Percentiles rank a stretch among this genome's conserved stretches.
These are phyloP conservation scores for Anorthoa munda DNA, from an alignment of 2,888 invertebrate genomes.

Conservation along the genomic window DNA sequence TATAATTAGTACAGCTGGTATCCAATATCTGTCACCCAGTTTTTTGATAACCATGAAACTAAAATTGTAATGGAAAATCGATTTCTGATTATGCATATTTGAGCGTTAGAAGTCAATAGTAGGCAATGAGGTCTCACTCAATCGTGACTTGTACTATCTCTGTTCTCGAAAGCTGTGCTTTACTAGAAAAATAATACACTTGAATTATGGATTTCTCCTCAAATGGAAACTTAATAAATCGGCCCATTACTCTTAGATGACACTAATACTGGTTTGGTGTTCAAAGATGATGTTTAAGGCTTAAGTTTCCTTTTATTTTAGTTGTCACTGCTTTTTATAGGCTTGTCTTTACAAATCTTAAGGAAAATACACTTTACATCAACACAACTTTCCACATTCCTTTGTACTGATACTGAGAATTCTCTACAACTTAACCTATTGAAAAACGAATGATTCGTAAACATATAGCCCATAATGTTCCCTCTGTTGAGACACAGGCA, in stretches of 20 bases:
- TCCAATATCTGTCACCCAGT: slow-evolving; percentile 23
- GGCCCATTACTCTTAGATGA: not conserved
- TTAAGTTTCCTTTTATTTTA: not conserved
- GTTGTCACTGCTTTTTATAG: not conserved
- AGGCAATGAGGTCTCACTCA: slow-evolving; percentile 39
- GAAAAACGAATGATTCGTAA: not conserved
- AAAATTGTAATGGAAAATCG: slow-evolving; percentile 36
- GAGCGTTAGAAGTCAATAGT: slow-evolving; percentile 30
- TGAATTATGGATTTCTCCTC: slow-evolving; percentile 26
- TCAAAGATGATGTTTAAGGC: not conserved
- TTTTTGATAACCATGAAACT: slow-evolving; percentile 25
- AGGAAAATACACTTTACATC: not conserved
- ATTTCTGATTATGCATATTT: slow-evolving; percentile 44
- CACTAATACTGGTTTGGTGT: slow-evolving; percentile 2
- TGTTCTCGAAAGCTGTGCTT: slow-evolving; percentile 8
- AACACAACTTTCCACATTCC: not conserved
- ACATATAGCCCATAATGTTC: not conserved
- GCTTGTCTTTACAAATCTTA: not conserved
- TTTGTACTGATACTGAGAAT: not conserved
- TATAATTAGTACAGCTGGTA: slow-evolving; percentile 2
- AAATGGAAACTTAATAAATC: slow-evolving; percentile 20
- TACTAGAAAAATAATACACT: slow-evolving; percentile 15
- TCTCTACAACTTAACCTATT: not conserved
- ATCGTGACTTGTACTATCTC: slow-evolving; percentile 39
- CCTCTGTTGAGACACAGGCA: not conserved